These are phyloP conservation scores for Nannoperca australis DNA, from an alignment of 2,797 vertebrate genomes.

Conservation along the genomic window DNA sequence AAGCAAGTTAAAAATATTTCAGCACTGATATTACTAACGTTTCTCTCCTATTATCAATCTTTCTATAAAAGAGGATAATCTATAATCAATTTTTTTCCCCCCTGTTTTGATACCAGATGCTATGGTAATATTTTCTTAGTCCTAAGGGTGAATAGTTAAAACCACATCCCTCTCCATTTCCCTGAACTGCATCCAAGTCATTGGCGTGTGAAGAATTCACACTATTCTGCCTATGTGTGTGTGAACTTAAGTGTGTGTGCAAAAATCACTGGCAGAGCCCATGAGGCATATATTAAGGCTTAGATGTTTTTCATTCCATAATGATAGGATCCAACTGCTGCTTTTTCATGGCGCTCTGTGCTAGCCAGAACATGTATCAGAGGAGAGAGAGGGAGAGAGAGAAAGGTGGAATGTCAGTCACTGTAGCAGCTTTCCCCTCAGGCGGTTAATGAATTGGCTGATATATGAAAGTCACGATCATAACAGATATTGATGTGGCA, in stretches of 20 bases:
- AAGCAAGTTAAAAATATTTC: conserved; percentile 51
- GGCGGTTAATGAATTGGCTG: conserved; percentile 53
- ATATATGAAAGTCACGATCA: conserved; percentile 48
- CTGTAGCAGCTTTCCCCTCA: conserved; percentile 37
- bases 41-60: conserved; percentile 6
- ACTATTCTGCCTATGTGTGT: conserved; percentile 45
- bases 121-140: conserved; percentile 67
- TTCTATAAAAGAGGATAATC: conserved; percentile 18
- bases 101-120: conserved; percentile 68
- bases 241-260: conserved; percentile 54
- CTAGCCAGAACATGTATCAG: conserved; percentile 78
- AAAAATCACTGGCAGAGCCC: conserved; percentile 64
- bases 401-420: conserved; percentile 65
- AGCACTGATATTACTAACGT: conserved; percentile 16
- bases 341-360: conserved; percentile 51
- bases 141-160: conserved; percentile 56
- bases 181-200: conserved; percentile 64
- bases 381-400: conserved; percentile 18
- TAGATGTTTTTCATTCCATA: conserved; percentile 85
- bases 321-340: conserved; percentile 83
- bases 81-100: conserved; percentile 15
- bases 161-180: conserved; percentile 54
- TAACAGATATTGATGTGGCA: conserved; percentile 35
- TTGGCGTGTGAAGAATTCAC: conserved; percentile 59
- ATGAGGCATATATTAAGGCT: conserved; percentile 76